Evolutionary conservation across 2,797 vertebrate genomes (phyloP), one percentile per base, ranked within the genome.

Genomic region (Chanos chanos): DNA sequence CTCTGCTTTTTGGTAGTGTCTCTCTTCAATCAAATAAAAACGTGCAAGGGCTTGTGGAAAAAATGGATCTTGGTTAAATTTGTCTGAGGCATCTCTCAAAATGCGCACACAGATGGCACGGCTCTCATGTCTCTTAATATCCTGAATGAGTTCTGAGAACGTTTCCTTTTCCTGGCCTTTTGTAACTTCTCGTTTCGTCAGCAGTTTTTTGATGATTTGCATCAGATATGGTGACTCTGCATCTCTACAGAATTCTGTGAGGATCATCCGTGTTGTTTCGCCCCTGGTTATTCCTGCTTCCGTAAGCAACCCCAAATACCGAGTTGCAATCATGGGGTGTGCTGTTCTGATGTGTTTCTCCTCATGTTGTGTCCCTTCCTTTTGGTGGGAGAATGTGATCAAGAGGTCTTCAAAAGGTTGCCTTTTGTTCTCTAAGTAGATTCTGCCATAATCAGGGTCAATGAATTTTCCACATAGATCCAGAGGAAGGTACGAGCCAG

Each of bases 1-100:
- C 12, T 41, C n/a, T 28, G 72, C 72, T 9, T 1, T 34, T 8
- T 0, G 4, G 5, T 53, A 74, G 9, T 64, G 18, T 1, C 3
- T 0, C 4, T 2, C 31, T 28, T 12, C 8, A 7, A 64, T 43
- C 64, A 67, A 70, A 24, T 43, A 71, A 36, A 63, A 66, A 18
- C 68, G 64, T 6, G 72, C 64, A 4, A 74, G 50, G 48, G 40
- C 45, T 68, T 74, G 72, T 25, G 64, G 55, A 18, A 49, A 33
- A 36, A 27, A 41, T 7, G 60, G n/a, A 59, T 60, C 39, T 0
- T 30, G 2, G 1, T 1, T 1, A 13, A 67, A 37, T 16, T 7
- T 52, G 1, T 45, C 9, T 2, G 22, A 31, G 7, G 66, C 64
- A 10, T 5, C 1, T 37, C 13, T 47, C 16, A 74, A 8, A 21